Percentiles rank a stretch among this genome's conserved stretches.
phyloP scores from a whole-genome alignment of 2,888 invertebrate species.

The Atethmia centrago region DNA sequence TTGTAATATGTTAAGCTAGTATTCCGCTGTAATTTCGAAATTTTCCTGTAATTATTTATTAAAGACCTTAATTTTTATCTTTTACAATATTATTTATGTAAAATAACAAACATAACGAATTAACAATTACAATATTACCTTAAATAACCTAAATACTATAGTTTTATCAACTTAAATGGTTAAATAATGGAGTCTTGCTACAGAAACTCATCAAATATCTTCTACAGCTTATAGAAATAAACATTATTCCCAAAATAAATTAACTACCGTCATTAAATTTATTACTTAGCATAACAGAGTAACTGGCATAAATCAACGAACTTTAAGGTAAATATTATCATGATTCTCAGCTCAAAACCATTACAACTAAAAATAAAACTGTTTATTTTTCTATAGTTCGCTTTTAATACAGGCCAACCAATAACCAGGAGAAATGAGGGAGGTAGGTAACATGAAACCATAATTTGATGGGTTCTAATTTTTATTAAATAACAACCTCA shows the following conservation, averaged over 20 bases:
- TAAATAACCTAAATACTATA: not conserved
- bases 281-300: constrained; percentile 15
- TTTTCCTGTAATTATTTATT: not conserved
- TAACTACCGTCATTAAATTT: constrained; percentile 38
- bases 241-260: constrained; percentile 41
- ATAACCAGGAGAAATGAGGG: not conserved
- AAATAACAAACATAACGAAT: not conserved
- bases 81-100: not conserved
- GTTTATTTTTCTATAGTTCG: constrained; percentile 25
- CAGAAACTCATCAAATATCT: not conserved
- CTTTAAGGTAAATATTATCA: constrained; percentile 65
- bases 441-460: not conserved
- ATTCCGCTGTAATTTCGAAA: not conserved
- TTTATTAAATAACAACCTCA: too few relatives aligned
- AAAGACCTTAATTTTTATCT: not conserved
- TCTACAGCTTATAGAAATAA: not conserved
- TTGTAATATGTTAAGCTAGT: not conserved
- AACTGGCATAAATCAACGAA: constrained; percentile 59
- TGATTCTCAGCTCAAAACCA: constrained; percentile 13
- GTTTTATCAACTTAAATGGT: not conserved
- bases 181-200: not conserved
- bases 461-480: not conserved
- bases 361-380: constrained; percentile 45
- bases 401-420: not conserved
- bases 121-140: not conserved